Evolutionary conservation across 2,797 vertebrate species (phyloP).

Genomic region (Malacoctenus gilli): DNA sequence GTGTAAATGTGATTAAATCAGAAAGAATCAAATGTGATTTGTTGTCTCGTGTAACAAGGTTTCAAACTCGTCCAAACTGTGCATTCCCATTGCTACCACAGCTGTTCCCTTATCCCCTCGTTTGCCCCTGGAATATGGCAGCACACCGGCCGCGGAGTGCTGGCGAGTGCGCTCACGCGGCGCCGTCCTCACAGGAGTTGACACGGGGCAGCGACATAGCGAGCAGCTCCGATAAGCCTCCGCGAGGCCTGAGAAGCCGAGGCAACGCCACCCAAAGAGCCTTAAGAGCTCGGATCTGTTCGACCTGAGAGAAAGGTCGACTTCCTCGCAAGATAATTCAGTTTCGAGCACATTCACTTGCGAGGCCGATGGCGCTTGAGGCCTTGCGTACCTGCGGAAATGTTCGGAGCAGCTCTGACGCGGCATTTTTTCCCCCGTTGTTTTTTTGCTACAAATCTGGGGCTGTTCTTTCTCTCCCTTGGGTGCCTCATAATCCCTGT

Average conservation of each 20-base stretch:
- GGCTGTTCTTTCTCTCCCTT: conserved; percentile 50
- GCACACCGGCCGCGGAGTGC: conserved; percentile 4
- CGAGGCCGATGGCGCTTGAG: conserved; percentile 31
- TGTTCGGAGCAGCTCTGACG: no score
- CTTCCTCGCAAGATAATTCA: conserved; percentile 55
- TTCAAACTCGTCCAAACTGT: no score
- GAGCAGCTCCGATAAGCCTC: conserved; percentile 45
- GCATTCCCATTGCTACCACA: no score
- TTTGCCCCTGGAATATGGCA: background rate
- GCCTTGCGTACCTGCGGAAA: conserved; percentile 54
- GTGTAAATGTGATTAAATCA: no score
- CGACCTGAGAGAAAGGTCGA: conserved; percentile 55
- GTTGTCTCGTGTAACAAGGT: no score
- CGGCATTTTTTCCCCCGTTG: no score
- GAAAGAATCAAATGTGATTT: no score
- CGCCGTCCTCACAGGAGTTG: conserved; percentile 28
- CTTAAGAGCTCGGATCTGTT: conserved; percentile 55
- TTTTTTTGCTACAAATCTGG: conserved; percentile 24
- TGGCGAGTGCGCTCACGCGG: conserved; percentile 11
- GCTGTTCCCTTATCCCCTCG: no score
- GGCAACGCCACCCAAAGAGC: conserved; percentile 33
- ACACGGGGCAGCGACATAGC: conserved; percentile 38
- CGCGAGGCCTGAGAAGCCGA: conserved; percentile 44
- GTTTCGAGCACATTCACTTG: conserved; percentile 41
- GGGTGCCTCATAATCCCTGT: conserved; percentile 80